These are phyloP conservation scores for Pomatorhinus ruficollis DNA, from an alignment of 2,113 vertebrate genomes.

Conservation along the genomic window DNA sequence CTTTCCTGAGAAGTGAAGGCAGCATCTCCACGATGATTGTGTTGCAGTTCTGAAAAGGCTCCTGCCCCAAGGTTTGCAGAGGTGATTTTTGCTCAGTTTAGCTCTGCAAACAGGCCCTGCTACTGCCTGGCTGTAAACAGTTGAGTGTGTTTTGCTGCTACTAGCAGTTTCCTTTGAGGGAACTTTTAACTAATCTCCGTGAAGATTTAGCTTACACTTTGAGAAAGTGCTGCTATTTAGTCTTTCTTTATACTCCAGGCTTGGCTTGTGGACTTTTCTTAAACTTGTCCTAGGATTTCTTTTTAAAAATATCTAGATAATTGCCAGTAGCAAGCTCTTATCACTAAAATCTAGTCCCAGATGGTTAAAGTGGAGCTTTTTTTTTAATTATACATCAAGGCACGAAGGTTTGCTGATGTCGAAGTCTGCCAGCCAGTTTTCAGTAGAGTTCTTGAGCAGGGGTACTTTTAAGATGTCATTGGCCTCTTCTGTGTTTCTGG, in stretches of 20 bases:
- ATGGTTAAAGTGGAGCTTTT: not conserved
- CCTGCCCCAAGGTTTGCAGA: not conserved
- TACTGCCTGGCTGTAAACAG: not conserved
- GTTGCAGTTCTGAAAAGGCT: not conserved
- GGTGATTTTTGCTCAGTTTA: not conserved
- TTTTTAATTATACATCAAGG: not conserved
- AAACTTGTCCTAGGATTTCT: not conserved
- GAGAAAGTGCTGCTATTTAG: not conserved
- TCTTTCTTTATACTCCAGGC: not conserved
- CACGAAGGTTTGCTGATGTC: not conserved
- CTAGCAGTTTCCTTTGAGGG: not conserved
- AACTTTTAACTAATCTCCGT: not conserved
- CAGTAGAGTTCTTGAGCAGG: not conserved
- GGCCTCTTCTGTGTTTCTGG: not conserved
- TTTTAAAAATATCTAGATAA: not conserved
- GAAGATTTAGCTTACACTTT: not conserved
- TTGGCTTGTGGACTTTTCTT: not conserved
- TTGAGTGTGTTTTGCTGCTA: not conserved
- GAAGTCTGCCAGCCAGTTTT: not conserved
- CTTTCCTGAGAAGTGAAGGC: not conserved
- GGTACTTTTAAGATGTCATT: not conserved
- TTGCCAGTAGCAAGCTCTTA: not conserved
- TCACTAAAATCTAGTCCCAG: not conserved
- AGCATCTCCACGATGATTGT: not conserved
- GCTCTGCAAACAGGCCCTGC: not conserved